Evolutionary conservation across 2,888 invertebrate genomes (phyloP).

Genomic region (Tridacna gigas): DNA sequence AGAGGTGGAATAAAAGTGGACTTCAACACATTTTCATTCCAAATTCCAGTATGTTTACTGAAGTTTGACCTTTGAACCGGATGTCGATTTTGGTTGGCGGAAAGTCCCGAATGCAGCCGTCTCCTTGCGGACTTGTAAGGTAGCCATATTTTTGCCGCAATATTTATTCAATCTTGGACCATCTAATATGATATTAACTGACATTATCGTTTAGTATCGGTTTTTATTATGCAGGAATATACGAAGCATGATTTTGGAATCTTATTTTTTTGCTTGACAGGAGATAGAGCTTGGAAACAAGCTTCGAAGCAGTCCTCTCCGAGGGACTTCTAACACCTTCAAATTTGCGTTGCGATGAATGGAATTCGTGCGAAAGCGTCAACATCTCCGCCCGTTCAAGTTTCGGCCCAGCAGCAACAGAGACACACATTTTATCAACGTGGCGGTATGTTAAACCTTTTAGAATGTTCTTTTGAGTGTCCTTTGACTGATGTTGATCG

Average conservation of each 20-base stretch:
- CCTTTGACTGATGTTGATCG: neutral
- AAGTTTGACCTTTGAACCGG: conserved; percentile 70
- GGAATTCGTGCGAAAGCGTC: conserved; percentile 79
- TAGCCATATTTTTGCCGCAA: conserved; percentile 77
- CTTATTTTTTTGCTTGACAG: conserved; percentile 74
- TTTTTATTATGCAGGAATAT: conserved; percentile 41
- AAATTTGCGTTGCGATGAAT: conserved; percentile 81
- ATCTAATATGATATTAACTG: conserved; percentile 66
- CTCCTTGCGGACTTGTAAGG: conserved; percentile 82
- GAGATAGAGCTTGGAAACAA: conserved; percentile 83
- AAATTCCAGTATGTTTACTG: conserved; percentile 9
- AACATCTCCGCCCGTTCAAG: conserved; percentile 77
- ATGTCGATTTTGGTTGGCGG: conserved; percentile 70
- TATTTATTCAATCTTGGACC: conserved; percentile 71
- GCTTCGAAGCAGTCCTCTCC: conserved; percentile 78
- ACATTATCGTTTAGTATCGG: conserved; percentile 28
- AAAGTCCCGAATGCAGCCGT: conserved; percentile 78
- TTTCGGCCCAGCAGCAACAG: conserved; percentile 72
- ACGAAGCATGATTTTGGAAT: conserved; percentile 34
- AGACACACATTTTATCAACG: conserved; percentile 76
- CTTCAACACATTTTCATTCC: too few species aligned
- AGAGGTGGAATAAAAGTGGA: too few species aligned
- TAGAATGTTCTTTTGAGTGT: conserved; percentile 6
- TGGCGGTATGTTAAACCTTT: conserved; percentile 44
- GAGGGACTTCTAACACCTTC: conserved; percentile 75